Percentiles rank a stretch among this genome's conserved stretches.
These are phyloP conservation scores for Electrona antarctica DNA, from an alignment of 2,113 vertebrate species.

Conservation along the genomic window DNA sequence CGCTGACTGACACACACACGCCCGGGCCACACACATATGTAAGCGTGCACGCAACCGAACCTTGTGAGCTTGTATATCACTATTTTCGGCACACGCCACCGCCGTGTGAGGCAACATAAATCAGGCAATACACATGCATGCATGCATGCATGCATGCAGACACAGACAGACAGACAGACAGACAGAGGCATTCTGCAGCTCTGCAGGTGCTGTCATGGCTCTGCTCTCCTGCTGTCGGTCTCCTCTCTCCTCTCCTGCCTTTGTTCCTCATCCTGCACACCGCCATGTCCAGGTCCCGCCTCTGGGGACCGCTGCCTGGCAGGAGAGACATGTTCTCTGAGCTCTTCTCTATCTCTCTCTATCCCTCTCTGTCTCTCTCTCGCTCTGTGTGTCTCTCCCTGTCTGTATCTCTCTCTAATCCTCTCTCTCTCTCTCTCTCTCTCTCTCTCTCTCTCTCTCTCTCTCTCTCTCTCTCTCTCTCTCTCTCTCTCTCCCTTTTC, in stretches of 20 bases:
- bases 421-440: background rate
- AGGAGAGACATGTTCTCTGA: constrained; percentile 78
- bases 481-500: constrained; percentile 8
- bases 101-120: too few relatives aligned
- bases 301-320: constrained; percentile 75
- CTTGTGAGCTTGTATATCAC: too few relatives aligned
- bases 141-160: background rate
- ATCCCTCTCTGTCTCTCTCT: background rate
- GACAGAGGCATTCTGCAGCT: constrained; percentile 33
- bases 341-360: constrained; percentile 64
- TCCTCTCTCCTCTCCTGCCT: constrained; percentile 68
- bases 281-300: constrained; percentile 78
- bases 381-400: constrained; percentile 41
- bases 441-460: constrained; percentile 20
- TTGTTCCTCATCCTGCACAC: constrained; percentile 77
- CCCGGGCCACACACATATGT: constrained; percentile 4
- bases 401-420: constrained; percentile 57
- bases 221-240: constrained; percentile 66
- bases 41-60: background rate
- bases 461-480: constrained; percentile 28
- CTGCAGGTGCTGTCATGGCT: constrained; percentile 71
- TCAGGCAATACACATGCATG: background rate
- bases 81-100: too few relatives aligned
- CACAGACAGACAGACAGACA: background rate
- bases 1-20: background rate